Conservation (phyloP, 2,113 vertebrate genomes). For the Maccullochella peelii region DNA sequence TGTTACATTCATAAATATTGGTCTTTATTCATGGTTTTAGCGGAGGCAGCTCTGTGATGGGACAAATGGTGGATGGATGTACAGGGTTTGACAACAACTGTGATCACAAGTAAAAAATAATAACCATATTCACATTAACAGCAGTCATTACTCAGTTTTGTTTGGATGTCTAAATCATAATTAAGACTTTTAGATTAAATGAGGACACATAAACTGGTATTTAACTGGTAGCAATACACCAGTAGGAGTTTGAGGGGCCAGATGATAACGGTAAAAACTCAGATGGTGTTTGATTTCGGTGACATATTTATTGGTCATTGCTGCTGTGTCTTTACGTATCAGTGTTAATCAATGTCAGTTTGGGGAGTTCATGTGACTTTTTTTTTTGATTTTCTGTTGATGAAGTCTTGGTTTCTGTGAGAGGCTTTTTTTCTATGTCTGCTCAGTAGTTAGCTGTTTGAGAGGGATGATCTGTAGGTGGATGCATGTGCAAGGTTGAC, state of each 20-base stretch:
- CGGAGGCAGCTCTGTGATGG: not conserved
- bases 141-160: constrained; percentile 7
- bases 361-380: not conserved
- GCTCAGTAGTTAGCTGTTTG: not conserved
- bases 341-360: not conserved
- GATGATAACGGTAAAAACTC: not conserved
- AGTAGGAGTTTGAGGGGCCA: not conserved
- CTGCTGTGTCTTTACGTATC: not conserved
- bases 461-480: not conserved
- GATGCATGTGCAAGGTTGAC: not conserved
- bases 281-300: not conserved
- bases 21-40: constrained; percentile 15
- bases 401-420: not conserved
- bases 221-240: not conserved
- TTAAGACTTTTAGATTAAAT: constrained; percentile 8
- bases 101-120: constrained; percentile 8
- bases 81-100: constrained; percentile 21
- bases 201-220: not conserved
- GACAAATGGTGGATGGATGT: constrained; percentile 19
- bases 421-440: not conserved
- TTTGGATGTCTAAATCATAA: not conserved
- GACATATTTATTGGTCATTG: not conserved
- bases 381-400: not conserved
- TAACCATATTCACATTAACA: not conserved
- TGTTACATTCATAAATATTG: constrained; percentile 22